phyloP scores from a whole-genome alignment of 2,113 vertebrate genomes.

The Sylvietta virens region DNA sequence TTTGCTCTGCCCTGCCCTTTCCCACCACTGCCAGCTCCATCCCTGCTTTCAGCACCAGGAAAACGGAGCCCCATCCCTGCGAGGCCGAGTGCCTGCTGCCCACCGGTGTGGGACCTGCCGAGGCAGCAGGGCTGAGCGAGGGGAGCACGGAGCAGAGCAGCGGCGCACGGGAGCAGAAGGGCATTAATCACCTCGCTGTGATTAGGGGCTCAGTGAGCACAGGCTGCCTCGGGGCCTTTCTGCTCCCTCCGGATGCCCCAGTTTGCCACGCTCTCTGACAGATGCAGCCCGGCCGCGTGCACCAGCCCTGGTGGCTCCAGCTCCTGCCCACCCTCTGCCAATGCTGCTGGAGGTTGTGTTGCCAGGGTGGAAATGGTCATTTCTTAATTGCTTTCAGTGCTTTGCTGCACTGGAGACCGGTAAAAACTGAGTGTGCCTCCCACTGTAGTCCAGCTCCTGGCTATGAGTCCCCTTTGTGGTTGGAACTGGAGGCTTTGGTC shows the following conservation, averaged over 20 bases:
- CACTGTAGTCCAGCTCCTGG: accelerated
- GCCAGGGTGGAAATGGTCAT: neutral
- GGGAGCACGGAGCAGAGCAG: neutral
- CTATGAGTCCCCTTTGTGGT: neutral
- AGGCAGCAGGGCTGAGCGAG: neutral
- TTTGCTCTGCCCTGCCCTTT: neutral
- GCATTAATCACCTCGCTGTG: conserved; percentile 47
- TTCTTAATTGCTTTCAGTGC: neutral
- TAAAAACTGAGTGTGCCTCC: neutral
- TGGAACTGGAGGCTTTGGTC: neutral
- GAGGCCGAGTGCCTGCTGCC: neutral
- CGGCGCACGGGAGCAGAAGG: conserved; percentile 34
- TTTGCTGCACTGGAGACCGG: neutral
- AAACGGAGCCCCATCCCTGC: accelerated
- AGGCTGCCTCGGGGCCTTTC: conserved; percentile 31
- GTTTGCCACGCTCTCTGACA: neutral
- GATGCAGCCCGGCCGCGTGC: neutral
- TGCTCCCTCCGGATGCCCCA: conserved; percentile 40
- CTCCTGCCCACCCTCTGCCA: neutral
- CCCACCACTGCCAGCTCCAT: neutral
- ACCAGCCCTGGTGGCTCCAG: neutral
- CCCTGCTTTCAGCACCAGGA: neutral
- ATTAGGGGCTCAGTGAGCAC: conserved; percentile 48
- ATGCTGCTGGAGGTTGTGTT: neutral
- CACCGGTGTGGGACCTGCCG: neutral